Evolutionary conservation across 1,140 invertebrate genomes (phyloP).

Genomic region (Ceratoteleas bidentatus): DNA sequence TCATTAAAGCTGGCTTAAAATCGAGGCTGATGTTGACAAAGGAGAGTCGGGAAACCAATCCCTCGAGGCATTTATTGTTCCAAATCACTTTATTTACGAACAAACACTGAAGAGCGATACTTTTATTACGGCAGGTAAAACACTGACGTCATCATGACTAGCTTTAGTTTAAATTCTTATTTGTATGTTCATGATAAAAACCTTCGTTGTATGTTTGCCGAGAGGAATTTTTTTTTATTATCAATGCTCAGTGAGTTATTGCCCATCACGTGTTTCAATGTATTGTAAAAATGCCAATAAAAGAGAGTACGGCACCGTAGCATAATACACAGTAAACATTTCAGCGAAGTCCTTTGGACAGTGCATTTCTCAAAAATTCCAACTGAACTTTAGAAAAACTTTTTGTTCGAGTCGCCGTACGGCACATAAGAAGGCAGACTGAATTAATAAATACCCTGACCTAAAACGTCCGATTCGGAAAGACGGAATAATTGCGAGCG

Average conservation of each 20-base stretch:
- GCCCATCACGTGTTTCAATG: slow-evolving; percentile 15
- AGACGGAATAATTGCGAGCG: slow-evolving; percentile 1
- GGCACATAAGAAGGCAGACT: background rate
- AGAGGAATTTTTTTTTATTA: background rate
- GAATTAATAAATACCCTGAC: slow-evolving; percentile 4
- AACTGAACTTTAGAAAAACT: slow-evolving; percentile 5
- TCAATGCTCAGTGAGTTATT: slow-evolving; percentile 11
- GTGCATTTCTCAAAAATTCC: slow-evolving; percentile 22
- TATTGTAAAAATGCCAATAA: slow-evolving; percentile 26
- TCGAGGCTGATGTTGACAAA: no score
- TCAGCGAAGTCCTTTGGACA: slow-evolving; percentile 2
- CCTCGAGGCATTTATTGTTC: no score
- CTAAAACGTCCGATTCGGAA: no score
- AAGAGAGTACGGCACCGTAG: background rate
- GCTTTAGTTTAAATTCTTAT: no score
- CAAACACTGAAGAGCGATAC: no score
- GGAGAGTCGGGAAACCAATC: no score
- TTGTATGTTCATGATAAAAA: no score
- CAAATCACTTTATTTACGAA: no score
- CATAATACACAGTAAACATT: slow-evolving; percentile 20
- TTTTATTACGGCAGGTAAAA: no score
- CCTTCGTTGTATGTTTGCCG: no score
- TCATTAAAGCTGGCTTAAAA: no score
- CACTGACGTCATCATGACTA: no score
- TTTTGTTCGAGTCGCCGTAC: slow-evolving; percentile 10